Evolutionary conservation across 2,888 invertebrate genomes (phyloP), one percentile per base, ranked within the genome.

Genomic region (Apeira syringaria): DNA sequence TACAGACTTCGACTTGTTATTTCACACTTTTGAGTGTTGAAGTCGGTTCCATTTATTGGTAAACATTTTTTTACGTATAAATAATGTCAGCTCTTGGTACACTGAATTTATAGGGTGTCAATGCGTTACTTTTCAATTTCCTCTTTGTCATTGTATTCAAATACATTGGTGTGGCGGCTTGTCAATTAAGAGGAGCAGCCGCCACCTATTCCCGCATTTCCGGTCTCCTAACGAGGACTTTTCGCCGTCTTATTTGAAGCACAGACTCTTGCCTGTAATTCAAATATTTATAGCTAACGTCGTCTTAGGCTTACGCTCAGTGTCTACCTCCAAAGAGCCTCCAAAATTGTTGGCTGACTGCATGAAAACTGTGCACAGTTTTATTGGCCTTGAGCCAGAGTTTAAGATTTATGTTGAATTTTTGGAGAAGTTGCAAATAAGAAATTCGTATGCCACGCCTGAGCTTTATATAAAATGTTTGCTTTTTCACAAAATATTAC

Each of bases 141-240:
- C 31, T 29, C 20, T 13, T 31, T 47, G 29, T 48, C 53, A 51
- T 53, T 56, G 56, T 56, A 49, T 56, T 49, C 50, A 43, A 56
- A 49, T 34, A 30, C 33, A 38, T 51, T 43, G 33, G 29, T 22
- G 42, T 37, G 31, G 45, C 22, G 11, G 29, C 31, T 41, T 55
- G 55, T 55, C 55, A 55, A 55, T 55, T 55, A 55, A 32, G 34
- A 33, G 35, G 27, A 42, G 39, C 45, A 37, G 41, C 30, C 36
- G 41, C 29, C 41, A 34, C 42, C 37, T 25, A 39, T 48, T 47
- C 38, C 42, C 38, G 32, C 37, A 34, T 38, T 50, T 52, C 48
- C 50, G 45, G 33, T 41, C 25, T 2, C 13, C 46, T 53, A 56
- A 50, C 56, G 48, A 56, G 52, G 13, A 28, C 28, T 44, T 33